A percentile compares a stretch with the other conserved stretches of the same genome.
Evolutionary conservation across 2,113 vertebrate species (phyloP).

Genomic region (Columba janthina): DNA sequence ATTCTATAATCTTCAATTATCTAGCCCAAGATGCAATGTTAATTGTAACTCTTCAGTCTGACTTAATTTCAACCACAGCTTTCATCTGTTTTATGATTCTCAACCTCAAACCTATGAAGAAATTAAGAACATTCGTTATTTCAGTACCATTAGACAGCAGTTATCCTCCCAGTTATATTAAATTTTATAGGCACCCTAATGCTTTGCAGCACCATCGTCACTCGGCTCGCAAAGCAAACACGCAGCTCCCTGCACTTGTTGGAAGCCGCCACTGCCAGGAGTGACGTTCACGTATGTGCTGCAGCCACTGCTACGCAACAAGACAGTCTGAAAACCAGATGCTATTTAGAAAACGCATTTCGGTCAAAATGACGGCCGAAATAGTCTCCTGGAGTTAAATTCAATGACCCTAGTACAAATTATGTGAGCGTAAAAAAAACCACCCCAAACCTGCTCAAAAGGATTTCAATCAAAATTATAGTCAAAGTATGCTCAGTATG

Average conservation of each 20-base stretch:
- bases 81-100: background rate
- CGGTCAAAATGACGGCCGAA: slow-evolving; percentile 5
- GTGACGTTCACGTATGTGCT: background rate
- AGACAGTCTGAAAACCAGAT: background rate
- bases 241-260: background rate
- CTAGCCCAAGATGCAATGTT: background rate
- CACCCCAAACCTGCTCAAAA: background rate
- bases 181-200: fast-evolving
- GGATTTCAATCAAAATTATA: background rate
- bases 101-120: background rate
- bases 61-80: background rate
- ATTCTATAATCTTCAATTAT: background rate
- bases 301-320: slow-evolving; percentile 8
- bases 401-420: slow-evolving; percentile 28
- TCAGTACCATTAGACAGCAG: background rate
- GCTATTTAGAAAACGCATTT: slow-evolving; percentile 35
- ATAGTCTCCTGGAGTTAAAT: slow-evolving; percentile 32
- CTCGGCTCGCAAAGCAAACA: background rate
- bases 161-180: background rate
- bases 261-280: background rate
- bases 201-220: background rate
- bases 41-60: background rate
- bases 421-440: background rate
- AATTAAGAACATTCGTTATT: background rate
- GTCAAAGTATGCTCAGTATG: background rate